Evolutionary conservation across 2,113 vertebrate species (phyloP).

Genomic region (Cynopterus brachyotis): DNA sequence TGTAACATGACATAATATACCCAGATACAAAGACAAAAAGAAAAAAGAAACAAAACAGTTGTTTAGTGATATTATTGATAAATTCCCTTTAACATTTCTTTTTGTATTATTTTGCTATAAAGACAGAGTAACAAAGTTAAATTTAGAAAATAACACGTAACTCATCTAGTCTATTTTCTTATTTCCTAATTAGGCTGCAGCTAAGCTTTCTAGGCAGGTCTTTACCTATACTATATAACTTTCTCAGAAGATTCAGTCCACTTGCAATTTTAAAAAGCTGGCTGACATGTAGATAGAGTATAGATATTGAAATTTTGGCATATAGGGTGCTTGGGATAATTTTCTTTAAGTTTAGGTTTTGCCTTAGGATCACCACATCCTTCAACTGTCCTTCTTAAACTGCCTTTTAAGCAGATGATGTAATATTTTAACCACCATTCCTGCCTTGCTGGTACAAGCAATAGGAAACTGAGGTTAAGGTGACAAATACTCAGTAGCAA

Average conservation of each 20-base stretch:
- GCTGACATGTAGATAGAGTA: not conserved
- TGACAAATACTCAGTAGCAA: not conserved
- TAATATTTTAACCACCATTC: slow-evolving; percentile 2
- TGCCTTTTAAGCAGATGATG: not conserved
- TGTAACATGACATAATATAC: not conserved
- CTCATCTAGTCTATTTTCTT: not conserved
- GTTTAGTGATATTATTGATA: not conserved
- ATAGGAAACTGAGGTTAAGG: not conserved
- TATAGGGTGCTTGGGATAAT: not conserved
- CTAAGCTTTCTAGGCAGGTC: not conserved
- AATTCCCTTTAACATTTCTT: not conserved
- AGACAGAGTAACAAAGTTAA: not conserved
- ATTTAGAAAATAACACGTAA: not conserved
- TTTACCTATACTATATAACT: not conserved
- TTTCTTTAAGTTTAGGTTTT: slow-evolving; percentile 47
- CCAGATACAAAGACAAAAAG: not conserved
- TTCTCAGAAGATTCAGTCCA: not conserved
- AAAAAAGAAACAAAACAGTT: not conserved
- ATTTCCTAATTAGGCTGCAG: not conserved
- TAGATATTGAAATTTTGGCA: not conserved
- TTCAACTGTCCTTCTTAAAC: not conserved
- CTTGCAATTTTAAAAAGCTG: slow-evolving; percentile 20
- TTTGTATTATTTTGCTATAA: slow-evolving; percentile 36
- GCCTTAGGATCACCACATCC: not conserved
- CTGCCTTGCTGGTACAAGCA: not conserved